These are phyloP conservation scores for Mystacornis crossleyi DNA, from an alignment of 2,113 vertebrate species.

Conservation along the genomic window DNA sequence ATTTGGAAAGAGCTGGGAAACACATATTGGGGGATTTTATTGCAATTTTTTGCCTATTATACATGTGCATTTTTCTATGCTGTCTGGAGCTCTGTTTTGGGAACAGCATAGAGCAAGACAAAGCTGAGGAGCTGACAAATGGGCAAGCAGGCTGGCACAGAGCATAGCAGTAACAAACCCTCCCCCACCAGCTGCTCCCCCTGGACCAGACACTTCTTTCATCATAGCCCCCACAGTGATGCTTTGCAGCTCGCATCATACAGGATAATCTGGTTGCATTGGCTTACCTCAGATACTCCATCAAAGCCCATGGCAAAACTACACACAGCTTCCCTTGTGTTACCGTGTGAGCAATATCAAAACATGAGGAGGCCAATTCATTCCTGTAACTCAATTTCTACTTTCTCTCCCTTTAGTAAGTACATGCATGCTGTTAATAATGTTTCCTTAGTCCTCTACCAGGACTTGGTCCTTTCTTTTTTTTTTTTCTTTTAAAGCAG, in stretches of 20 bases:
- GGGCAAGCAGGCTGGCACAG: neutral
- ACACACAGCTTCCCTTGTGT: neutral
- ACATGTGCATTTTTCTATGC: neutral
- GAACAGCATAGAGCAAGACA: neutral
- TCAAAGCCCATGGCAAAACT: neutral
- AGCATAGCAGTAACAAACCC: fast-evolving
- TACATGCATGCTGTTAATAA: neutral
- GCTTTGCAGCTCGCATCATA: neutral
- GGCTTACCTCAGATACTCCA: neutral
- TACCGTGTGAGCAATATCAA: neutral
- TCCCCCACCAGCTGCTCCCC: neutral
- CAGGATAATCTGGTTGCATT: neutral
- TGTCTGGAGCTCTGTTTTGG: neutral
- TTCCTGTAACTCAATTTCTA: neutral
- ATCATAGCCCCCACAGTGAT: neutral
- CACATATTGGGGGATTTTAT: neutral
- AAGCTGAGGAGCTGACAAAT: neutral
- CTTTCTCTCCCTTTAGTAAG: neutral
- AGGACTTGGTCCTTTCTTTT: neutral
- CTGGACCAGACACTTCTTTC: neutral
- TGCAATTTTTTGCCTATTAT: neutral
- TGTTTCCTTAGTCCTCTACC: neutral
- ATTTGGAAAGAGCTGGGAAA: neutral
- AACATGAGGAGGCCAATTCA: neutral
- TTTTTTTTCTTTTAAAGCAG: neutral